A percentile compares a stretch with the other conserved stretches of the same genome.
Conservation (phyloP, 2,113 vertebrate genomes). For the Ictalurus punctatus region DNA sequence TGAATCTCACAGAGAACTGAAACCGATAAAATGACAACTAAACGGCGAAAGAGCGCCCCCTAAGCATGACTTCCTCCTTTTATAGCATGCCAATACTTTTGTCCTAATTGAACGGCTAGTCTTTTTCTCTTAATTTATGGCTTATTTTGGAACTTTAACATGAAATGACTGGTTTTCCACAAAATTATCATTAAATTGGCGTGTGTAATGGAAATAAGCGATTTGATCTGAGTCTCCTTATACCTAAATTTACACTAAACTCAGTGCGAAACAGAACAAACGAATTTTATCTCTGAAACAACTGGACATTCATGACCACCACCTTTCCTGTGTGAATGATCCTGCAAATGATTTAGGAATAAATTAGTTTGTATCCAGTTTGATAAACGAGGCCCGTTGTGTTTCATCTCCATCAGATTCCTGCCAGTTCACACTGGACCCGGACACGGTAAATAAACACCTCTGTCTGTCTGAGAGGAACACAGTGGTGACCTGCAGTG, state of each 20-base stretch:
- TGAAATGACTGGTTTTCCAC: neutral
- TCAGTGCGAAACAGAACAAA: neutral
- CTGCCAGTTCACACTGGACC: conserved; percentile 43
- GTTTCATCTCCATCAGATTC: conserved; percentile 32
- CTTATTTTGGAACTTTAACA: neutral
- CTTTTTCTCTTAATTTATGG: neutral
- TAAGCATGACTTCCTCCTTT: neutral
- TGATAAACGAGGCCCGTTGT: neutral
- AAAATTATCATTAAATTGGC: neutral
- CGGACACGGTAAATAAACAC: conserved; percentile 31
- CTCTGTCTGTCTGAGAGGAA: conserved; percentile 41
- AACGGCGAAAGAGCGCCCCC: neutral
- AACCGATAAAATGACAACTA: neutral
- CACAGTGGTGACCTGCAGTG: conserved; percentile 3
- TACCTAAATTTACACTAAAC: neutral
- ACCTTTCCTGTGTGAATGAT: neutral
- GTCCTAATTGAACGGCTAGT: neutral
- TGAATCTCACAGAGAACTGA: neutral
- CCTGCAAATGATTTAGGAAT: neutral
- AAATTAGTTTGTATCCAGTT: neutral
- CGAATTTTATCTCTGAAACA: neutral
- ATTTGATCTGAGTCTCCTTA: neutral
- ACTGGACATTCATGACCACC: neutral
- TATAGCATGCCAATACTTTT: neutral
- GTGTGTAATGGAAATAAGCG: neutral